Conservation (phyloP, 2,113 vertebrate species). For the Myotis yumanensis region DNA sequence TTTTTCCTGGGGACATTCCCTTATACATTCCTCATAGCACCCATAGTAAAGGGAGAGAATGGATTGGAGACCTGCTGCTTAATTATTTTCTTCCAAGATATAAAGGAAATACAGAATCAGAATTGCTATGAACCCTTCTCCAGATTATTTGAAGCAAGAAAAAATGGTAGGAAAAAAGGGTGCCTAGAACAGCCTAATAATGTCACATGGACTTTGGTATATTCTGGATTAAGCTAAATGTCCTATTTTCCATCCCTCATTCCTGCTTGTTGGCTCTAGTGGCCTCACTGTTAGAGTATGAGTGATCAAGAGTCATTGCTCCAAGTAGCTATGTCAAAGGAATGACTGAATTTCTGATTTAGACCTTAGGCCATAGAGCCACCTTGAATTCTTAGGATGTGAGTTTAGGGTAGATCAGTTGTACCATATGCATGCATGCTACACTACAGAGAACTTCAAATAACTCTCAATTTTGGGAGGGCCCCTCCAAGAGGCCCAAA, state of each 20-base stretch:
- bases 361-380: neutral
- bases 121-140: neutral
- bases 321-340: neutral
- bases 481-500: neutral
- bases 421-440: neutral
- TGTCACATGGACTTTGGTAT: neutral
- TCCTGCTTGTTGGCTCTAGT: neutral
- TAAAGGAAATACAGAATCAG: neutral
- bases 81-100: neutral
- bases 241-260: neutral
- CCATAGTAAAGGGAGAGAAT: neutral
- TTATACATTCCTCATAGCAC: neutral
- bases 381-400: neutral
- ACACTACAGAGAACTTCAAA: neutral
- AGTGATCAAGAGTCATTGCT: neutral
- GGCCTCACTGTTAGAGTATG: neutral
- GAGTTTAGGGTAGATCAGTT: neutral
- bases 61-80: neutral
- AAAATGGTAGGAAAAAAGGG: neutral
- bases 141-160: neutral
- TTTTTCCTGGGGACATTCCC: neutral
- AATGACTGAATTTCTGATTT: neutral
- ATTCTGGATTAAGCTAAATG: neutral
- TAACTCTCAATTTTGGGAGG: neutral
- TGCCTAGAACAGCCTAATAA: neutral